Evolutionary conservation across 2,797 vertebrate species (phyloP).

Genomic region (Myioborus miniatus): DNA sequence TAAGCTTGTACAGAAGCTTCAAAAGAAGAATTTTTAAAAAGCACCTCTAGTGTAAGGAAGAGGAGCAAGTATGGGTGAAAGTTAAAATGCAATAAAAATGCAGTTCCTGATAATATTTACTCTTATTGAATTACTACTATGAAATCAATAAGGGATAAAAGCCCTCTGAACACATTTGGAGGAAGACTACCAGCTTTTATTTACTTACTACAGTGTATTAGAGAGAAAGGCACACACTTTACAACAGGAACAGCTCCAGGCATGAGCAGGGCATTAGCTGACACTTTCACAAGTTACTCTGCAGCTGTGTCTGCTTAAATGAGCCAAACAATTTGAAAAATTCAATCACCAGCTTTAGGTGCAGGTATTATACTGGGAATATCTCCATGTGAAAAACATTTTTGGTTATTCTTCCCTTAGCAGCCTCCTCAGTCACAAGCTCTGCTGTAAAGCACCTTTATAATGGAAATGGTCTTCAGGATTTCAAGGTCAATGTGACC

Average conservation of each 20-base stretch:
- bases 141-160: not conserved
- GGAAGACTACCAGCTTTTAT: not conserved
- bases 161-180: not conserved
- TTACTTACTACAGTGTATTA: not conserved
- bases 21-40: not conserved
- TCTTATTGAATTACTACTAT: not conserved
- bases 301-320: not conserved
- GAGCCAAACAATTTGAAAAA: not conserved
- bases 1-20: not conserved
- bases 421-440: not conserved
- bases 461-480: not conserved
- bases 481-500: not conserved
- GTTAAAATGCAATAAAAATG: not conserved
- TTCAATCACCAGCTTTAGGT: not conserved
- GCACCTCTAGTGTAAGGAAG: not conserved
- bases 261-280: not conserved
- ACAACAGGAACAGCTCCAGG: not conserved
- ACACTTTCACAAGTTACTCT: not conserved
- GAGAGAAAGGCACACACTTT: not conserved
- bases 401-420: not conserved
- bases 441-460: not conserved
- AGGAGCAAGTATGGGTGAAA: slow-evolving; percentile 1
- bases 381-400: not conserved
- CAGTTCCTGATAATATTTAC: not conserved
- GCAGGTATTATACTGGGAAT: not conserved